Conservation (phyloP, 2,888 invertebrate genomes). For the Yponomeuta cagnagella region DNA sequence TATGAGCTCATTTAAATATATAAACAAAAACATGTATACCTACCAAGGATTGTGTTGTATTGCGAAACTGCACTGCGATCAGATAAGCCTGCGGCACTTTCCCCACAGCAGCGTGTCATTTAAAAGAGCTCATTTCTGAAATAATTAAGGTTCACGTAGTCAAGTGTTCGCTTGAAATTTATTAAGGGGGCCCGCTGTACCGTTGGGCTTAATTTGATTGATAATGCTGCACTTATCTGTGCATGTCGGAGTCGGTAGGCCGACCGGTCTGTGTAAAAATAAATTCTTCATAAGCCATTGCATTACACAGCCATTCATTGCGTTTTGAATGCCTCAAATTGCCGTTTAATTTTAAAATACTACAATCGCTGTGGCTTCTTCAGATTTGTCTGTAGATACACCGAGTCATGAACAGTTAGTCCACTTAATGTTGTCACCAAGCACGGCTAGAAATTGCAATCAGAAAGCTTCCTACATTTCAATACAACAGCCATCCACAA, state of each 20-base stretch:
- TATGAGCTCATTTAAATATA: conserved; percentile 21
- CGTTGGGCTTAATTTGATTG: conserved; percentile 30
- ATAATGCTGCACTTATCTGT: conserved; percentile 27
- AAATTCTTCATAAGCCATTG: conserved; percentile 4
- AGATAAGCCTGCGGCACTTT: conserved; percentile 32
- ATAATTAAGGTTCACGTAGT: conserved; percentile 22
- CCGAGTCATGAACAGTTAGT: not conserved
- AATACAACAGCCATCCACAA: not conserved
- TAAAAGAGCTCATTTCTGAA: conserved; percentile 21
- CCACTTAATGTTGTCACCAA: not conserved
- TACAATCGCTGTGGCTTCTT: not conserved
- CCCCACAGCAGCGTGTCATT: conserved; percentile 23
- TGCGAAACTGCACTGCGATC: conserved; percentile 30
- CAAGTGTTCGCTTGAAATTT: conserved; percentile 17
- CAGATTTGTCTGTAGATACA: not conserved
- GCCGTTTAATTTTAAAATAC: not conserved
- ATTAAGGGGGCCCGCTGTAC: conserved; percentile 18
- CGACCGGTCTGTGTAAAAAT: conserved; percentile 19
- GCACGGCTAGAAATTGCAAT: not conserved
- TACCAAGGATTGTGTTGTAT: conserved; percentile 30
- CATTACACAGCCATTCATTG: not conserved
- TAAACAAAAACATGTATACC: conserved; percentile 25
- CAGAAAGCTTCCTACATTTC: not conserved
- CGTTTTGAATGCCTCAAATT: not conserved
- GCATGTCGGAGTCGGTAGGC: conserved; percentile 9